phyloP scores from a whole-genome alignment of 2,888 invertebrate genomes.

The Deroplatys truncata region DNA sequence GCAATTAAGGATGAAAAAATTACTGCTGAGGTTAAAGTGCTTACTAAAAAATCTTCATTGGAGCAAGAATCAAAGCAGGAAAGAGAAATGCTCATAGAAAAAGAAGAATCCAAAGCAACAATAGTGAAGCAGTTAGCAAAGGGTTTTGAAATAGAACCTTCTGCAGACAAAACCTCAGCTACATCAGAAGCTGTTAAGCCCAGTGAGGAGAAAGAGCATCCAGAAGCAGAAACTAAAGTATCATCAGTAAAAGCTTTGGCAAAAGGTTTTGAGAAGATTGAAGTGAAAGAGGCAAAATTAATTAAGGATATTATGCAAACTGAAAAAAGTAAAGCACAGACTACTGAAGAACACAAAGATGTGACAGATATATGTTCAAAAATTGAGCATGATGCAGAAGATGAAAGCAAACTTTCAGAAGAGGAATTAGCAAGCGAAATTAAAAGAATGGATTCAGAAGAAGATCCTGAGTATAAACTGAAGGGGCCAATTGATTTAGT shows the following conservation, averaged over 20 bases:
- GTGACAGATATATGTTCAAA: not conserved
- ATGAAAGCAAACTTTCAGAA: not conserved
- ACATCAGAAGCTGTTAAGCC: not conserved
- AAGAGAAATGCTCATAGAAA: not conserved
- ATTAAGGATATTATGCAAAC: not conserved
- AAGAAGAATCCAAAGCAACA: not conserved
- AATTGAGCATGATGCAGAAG: not conserved
- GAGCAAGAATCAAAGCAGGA: not conserved
- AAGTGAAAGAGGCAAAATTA: not conserved
- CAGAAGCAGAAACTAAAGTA: not conserved
- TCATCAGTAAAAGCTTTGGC: constrained; percentile 11
- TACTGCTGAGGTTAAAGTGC: not conserved
- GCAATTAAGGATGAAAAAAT: not conserved
- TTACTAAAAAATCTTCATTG: not conserved
- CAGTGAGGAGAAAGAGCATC: not conserved
- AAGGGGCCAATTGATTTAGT: not conserved
- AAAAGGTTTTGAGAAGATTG: constrained; percentile 19
- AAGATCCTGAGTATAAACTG: not conserved
- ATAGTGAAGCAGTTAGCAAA: not conserved
- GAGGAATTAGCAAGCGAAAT: not conserved
- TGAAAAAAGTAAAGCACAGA: not conserved
- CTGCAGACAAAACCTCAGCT: not conserved
- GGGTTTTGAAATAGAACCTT: not conserved
- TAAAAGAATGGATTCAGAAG: not conserved
- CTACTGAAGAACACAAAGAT: not conserved